phyloP scores from a whole-genome alignment of 2,797 vertebrate species.

The Gallinago solitaria region DNA sequence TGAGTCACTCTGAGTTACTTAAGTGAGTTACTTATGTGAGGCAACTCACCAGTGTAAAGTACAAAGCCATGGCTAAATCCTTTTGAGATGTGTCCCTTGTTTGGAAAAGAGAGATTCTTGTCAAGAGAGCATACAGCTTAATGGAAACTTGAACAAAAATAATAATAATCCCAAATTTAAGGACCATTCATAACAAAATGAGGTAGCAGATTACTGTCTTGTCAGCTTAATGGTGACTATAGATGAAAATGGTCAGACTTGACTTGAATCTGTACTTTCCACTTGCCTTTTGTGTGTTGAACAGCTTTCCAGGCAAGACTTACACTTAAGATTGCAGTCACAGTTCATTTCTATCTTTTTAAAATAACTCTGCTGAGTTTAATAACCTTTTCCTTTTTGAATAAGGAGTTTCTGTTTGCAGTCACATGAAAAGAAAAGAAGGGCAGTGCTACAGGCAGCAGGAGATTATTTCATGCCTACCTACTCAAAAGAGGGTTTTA shows the following conservation, averaged over 20 bases:
- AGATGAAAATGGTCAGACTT: not conserved
- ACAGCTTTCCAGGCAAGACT: not conserved
- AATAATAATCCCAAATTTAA: not conserved
- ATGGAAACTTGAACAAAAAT: not conserved
- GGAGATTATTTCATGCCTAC: conserved; percentile 70
- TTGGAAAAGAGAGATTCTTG: not conserved
- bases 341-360: conserved; percentile 41
- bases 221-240: not conserved
- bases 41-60: not conserved
- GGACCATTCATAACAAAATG: not conserved
- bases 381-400: conserved; percentile 72
- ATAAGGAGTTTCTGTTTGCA: conserved; percentile 73
- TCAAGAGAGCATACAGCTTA: not conserved
- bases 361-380: conserved; percentile 61
- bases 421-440: conserved; percentile 60
- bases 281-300: not conserved
- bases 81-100: not conserved
- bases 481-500: conserved; percentile 55
- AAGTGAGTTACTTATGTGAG: not conserved
- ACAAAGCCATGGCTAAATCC: not conserved
- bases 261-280: not conserved
- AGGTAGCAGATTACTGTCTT: conserved; percentile 4
- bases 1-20: not conserved
- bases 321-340: conserved; percentile 1
- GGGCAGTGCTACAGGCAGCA: conserved; percentile 45